Evolutionary conservation across 1,140 invertebrate genomes (phyloP).

Genomic region (Hyles vespertilio): DNA sequence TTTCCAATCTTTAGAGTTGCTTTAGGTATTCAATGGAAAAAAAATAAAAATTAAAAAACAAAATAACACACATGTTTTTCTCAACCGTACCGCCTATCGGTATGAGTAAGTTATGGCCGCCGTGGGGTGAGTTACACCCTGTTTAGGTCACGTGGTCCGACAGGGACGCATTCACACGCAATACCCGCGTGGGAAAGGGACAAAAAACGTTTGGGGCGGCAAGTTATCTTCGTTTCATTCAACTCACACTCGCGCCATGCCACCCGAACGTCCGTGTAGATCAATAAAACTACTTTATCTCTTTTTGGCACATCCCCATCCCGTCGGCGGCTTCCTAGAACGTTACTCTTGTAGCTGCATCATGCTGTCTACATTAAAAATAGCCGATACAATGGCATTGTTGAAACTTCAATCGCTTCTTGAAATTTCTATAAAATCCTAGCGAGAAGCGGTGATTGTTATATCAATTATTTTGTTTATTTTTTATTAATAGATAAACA

Average conservation of each 20-base stretch:
- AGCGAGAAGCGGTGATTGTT: too few relatives aligned
- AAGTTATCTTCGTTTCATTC: slow-evolving; percentile 76
- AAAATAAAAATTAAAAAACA: slow-evolving; percentile 47
- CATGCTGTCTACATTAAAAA: slow-evolving; percentile 56
- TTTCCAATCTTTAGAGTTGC: too few relatives aligned
- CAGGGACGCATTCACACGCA: slow-evolving; percentile 46
- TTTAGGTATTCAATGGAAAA: slow-evolving; percentile 13
- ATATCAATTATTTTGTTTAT: too few relatives aligned
- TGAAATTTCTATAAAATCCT: not conserved
- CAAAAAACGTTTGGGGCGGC: slow-evolving; percentile 55
- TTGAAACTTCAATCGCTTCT: slow-evolving; percentile 28
- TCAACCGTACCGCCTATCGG: slow-evolving; percentile 73
- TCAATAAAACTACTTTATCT: slow-evolving; percentile 78
- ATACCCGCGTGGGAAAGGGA: slow-evolving; percentile 38
- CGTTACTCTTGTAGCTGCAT: slow-evolving; percentile 41
- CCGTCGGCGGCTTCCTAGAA: slow-evolving; percentile 69
- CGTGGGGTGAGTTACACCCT: slow-evolving; percentile 75
- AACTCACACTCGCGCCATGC: slow-evolving; percentile 71
- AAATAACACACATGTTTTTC: slow-evolving; percentile 62
- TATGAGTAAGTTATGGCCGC: slow-evolving; percentile 77
- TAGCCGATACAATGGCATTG: not conserved
- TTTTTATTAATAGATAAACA: too few relatives aligned
- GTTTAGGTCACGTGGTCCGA: slow-evolving; percentile 72
- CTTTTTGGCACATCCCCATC: slow-evolving; percentile 77
- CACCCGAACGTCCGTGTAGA: slow-evolving; percentile 74